These are phyloP conservation scores for Melinopterus prodromus DNA, from an alignment of 2,888 invertebrate species.

Conservation along the genomic window DNA sequence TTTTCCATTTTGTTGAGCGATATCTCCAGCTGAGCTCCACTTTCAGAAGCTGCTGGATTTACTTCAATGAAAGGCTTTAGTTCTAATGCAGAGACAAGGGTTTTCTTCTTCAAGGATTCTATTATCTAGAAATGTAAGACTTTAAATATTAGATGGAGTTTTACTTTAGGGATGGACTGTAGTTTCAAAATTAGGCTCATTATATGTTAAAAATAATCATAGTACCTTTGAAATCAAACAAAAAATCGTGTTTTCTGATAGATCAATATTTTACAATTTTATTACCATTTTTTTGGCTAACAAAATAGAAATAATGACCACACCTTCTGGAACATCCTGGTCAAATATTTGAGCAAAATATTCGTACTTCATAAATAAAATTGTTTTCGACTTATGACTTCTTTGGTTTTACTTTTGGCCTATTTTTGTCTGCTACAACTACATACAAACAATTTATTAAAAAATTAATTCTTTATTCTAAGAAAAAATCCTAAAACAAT, in stretches of 20 bases:
- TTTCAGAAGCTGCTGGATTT: slow-evolving; percentile 44
- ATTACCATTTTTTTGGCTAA: too few species aligned
- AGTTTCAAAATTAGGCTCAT: too few species aligned
- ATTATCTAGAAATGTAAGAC: slow-evolving; percentile 51
- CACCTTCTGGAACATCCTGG: background rate
- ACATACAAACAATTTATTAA: too few species aligned
- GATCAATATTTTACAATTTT: too few species aligned
- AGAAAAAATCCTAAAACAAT: too few species aligned
- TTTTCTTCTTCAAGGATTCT: slow-evolving; percentile 52
- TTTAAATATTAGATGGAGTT: background rate
- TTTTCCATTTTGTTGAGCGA: slow-evolving; percentile 55
- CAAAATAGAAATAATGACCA: too few species aligned
- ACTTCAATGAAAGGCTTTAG: slow-evolving; percentile 50
- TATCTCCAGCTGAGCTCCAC: slow-evolving; percentile 53
- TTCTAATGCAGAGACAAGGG: slow-evolving; percentile 34
- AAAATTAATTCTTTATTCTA: too few species aligned
- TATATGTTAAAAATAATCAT: too few species aligned
- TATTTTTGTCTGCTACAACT: background rate
- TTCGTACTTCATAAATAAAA: background rate
- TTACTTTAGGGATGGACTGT: too few species aligned
- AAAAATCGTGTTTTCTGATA: too few species aligned
- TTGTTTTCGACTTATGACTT: background rate
- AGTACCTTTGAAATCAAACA: too few species aligned
- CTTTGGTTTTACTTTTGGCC: background rate
- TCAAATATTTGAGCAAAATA: background rate